A percentile compares a stretch with the other conserved stretches of the same genome.
Evolutionary conservation across 1,140 invertebrate species (phyloP).

Genomic region (Caerostris darwini): DNA sequence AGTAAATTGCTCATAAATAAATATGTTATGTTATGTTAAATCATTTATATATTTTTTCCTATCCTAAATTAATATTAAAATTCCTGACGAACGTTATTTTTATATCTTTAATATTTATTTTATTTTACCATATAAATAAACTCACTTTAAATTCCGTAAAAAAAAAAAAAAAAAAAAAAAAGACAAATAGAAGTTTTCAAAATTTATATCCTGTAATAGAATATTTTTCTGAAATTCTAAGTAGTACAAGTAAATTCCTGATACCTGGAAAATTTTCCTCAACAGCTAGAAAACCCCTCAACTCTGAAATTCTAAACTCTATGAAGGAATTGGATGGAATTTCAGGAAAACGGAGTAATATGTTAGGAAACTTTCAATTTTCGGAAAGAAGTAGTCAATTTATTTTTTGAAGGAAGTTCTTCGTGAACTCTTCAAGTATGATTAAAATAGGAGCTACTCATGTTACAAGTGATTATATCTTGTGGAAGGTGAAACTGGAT

Average conservation of each 20-base stretch:
- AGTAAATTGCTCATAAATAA: too few relatives aligned
- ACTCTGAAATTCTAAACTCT: conserved; percentile 30
- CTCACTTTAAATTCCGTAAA: neutral
- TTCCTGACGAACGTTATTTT: too few relatives aligned
- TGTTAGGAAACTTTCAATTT: neutral
- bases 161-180: neutral
- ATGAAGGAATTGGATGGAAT: neutral
- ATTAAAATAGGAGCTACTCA: neutral
- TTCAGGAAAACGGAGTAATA: neutral
- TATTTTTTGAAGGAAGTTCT: neutral
- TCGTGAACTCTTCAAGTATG: neutral
- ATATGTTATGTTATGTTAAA: too few relatives aligned
- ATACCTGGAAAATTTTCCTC: neutral
- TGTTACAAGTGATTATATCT: neutral
- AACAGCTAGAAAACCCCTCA: conserved; percentile 1
- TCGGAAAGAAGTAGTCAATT: conserved; percentile 15
- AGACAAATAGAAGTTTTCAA: neutral
- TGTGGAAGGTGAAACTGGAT: neutral
- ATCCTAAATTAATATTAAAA: too few relatives aligned
- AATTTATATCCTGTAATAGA: neutral
- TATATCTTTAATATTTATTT: neutral
- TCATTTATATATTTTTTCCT: too few relatives aligned
- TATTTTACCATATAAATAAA: neutral
- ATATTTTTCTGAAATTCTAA: neutral
- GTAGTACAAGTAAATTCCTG: neutral